Base-by-base conservation (phyloP, 2,797 vertebrate species). In the Eidolon dupreanum region DNA sequence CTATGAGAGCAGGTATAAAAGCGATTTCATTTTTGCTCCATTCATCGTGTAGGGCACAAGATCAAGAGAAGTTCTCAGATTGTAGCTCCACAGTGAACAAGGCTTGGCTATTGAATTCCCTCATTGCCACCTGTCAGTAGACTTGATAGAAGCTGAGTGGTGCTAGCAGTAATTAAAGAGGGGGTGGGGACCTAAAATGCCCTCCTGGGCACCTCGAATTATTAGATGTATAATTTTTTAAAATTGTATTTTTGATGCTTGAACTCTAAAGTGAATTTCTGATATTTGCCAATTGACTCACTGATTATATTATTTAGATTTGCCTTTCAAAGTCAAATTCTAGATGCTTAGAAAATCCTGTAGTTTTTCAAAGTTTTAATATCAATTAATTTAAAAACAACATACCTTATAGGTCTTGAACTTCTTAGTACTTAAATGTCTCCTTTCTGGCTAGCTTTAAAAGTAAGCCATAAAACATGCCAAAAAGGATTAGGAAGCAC, bases 241-340 rank as follows among this genome's bases (percentile, higher is more conserved):
- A 73, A 78, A 59, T 59, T 88, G 33, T 24, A 51, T 66, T 92
- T 92, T 96, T 92, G 71, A 59, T 94, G 12, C 31, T 92, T 55
- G 55, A 89, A 78, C 10, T 94, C 57, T 46, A 46, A 63, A 95
- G 51, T 87, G 75, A 75, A 83, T 61, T 82, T 95, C 86, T 86
- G 4, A 24, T 82, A 38, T 93, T 93, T 71, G 43, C 36, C 78
- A 77, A 0, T 28, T 82, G 36, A 75, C 13, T 91, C 26, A 57
- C 41, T 59, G 74, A 66, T 93, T 71, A 71, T 15, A 6, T 46
- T 84, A 83, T 41, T 82, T 83, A 46, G 19, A 57, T 85, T 92
- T 89, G 38, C 49, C 49, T 73, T 79, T 79, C 43, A 85, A 92
- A 19, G 19, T 92, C 53, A 59, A 79, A 51, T 83, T 77, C 63